These are phyloP conservation scores for Zhengitettix transpicula DNA, from an alignment of 2,888 invertebrate genomes.

Conservation along the genomic window DNA sequence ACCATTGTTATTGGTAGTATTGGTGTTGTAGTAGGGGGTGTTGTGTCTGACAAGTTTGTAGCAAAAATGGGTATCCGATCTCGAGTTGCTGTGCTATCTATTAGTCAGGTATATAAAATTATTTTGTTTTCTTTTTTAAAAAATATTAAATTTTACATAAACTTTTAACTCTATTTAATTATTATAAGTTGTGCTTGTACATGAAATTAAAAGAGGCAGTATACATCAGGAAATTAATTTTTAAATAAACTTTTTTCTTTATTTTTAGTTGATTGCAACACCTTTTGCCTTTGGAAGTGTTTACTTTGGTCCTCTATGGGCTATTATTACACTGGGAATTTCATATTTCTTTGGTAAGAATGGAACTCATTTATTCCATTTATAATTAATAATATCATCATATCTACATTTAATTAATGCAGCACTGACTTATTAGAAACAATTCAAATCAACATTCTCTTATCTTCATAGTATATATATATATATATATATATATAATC, in stretches of 20 bases:
- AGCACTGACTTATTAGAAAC: too few species aligned
- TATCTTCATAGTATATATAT: too few species aligned
- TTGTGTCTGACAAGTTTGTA: conserved; percentile 73
- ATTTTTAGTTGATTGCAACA: conserved; percentile 51
- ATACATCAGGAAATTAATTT: background rate
- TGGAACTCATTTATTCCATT: too few species aligned
- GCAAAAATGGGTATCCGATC: conserved; percentile 73
- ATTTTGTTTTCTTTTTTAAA: background rate
- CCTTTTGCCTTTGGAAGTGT: conserved; percentile 76
- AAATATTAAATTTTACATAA: background rate
- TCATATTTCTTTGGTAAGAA: conserved; percentile 78
- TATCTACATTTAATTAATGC: background rate
- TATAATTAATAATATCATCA: background rate
- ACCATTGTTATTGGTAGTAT: conserved; percentile 70
- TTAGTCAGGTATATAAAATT: conserved; percentile 38
- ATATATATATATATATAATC: too few species aligned
- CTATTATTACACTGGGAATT: conserved; percentile 73
- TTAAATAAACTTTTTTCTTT: background rate
- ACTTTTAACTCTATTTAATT: too few species aligned
- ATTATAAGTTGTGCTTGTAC: too few species aligned
- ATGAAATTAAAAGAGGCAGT: too few species aligned
- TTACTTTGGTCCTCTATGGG: conserved; percentile 63
- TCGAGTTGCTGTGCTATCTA: conserved; percentile 58
- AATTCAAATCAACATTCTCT: too few species aligned
- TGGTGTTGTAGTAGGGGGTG: conserved; percentile 58